Percentiles rank a stretch among this genome's conserved stretches.
These are phyloP conservation scores for Muscina levida DNA, from an alignment of 2,888 invertebrate species.

Conservation along the genomic window DNA sequence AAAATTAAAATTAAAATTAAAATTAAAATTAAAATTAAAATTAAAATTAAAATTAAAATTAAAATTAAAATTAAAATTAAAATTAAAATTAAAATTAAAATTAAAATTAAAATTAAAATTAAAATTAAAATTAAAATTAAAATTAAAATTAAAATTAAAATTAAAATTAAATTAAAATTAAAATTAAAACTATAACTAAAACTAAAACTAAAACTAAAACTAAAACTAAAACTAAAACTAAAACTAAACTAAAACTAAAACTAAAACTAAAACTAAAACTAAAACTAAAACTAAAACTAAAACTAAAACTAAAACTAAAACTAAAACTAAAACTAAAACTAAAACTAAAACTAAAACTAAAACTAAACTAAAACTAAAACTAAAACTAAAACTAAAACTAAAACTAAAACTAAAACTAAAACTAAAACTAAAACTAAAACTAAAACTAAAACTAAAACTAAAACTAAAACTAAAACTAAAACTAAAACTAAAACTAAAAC, in stretches of 20 bases:
- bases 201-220: background rate
- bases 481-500: conserved; percentile 10
- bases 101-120: background rate
- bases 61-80: background rate
- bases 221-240: background rate
- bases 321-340: background rate
- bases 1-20: background rate
- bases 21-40: background rate
- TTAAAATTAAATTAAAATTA: background rate
- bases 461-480: conserved; percentile 10
- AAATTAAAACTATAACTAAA: background rate
- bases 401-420: conserved; percentile 10
- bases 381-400: conserved; percentile 10
- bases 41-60: background rate
- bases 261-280: background rate
- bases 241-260: background rate
- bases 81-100: background rate
- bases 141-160: background rate
- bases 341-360: conserved; percentile 9
- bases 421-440: conserved; percentile 10
- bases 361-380: conserved; percentile 10
- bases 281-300: background rate
- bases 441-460: conserved; percentile 10
- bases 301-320: background rate
- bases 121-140: background rate